phyloP scores from a whole-genome alignment of 2,113 vertebrate genomes.

The Burhinus oedicnemus region DNA sequence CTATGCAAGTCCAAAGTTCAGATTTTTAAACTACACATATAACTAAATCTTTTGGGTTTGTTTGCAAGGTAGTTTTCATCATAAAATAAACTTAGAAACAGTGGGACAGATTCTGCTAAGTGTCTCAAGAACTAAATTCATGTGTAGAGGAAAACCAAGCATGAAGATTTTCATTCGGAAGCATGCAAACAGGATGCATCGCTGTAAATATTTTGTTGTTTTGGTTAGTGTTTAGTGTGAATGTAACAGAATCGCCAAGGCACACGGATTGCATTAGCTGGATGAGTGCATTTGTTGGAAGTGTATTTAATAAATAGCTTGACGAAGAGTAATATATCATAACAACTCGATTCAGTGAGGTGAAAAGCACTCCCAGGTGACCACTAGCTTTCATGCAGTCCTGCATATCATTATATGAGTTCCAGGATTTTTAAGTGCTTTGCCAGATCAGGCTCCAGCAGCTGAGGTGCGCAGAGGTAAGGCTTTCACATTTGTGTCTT shows the following conservation, averaged over 20 bases:
- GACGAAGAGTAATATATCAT: background rate
- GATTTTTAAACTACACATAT: background rate
- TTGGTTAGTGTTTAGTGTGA: background rate
- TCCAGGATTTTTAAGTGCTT: background rate
- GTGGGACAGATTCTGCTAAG: background rate
- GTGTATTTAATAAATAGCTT: background rate
- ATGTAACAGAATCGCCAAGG: background rate
- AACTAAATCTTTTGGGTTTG: background rate
- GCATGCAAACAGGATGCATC: background rate
- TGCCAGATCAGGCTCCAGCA: background rate
- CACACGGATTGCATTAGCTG: background rate
- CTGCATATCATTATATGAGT: background rate
- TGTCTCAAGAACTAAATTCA: background rate
- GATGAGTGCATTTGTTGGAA: background rate
- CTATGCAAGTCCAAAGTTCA: background rate
- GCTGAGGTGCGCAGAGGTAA: background rate
- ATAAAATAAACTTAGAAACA: background rate
- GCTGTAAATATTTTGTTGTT: background rate
- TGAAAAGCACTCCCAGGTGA: slow-evolving; percentile 14
- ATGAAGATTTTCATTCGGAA: background rate
- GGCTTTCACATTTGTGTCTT: background rate
- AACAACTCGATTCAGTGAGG: background rate
- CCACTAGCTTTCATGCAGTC: background rate
- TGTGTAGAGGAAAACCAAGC: background rate
- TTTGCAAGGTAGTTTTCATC: background rate